Base-by-base conservation (phyloP, 2,797 vertebrate species). In the Chelidonichthys spinosus region DNA sequence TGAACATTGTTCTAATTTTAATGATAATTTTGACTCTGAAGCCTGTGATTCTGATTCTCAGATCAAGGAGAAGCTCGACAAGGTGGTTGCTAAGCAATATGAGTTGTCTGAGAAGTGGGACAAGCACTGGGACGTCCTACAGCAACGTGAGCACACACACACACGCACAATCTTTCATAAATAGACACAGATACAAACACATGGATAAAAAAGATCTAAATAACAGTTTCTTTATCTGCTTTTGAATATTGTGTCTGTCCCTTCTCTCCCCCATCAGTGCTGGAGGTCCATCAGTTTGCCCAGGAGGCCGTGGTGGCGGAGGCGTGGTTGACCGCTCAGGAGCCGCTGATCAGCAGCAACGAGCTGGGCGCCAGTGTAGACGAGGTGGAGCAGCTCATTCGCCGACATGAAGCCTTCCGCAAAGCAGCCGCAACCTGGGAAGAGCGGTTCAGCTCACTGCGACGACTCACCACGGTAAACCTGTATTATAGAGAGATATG, bases 251-350 rank as follows among this genome's bases (percentile, higher is more conserved):
- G 36, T 37, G 49, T 50, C 59, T 35, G 17, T 59, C 5, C 32
- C 4, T 33, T 11, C 64, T 44, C 8, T 36, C 50, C 60, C 32
- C 10, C 42, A 15, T 49, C 85, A 99, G 98, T 96, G 95, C 84
- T 97, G 89, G 98, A 99, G 90, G 96, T 99, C 6, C 97, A 98
- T 81, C 98, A 99, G 93, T 99, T 99, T 42, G 97, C 98, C 11
- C 98, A 99, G 93, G 98, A 99, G 84, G 98, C 97, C 0, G 96
- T 97, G 79, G 97, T 99, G 85, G 97, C 97, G 0, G 97, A 99
- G 6, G 97, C 98, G 0, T 99, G 98, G 98, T 92, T 99, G 50
- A 96, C 96, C 0, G 96, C 97, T 1, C 97, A 98, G 92, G 97
- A 98, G 86, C 96, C 97, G 0, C 90, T 98, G 50, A 91, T 98